phyloP scores from a whole-genome alignment of 2,113 vertebrate genomes.

The Alouatta palliata region DNA sequence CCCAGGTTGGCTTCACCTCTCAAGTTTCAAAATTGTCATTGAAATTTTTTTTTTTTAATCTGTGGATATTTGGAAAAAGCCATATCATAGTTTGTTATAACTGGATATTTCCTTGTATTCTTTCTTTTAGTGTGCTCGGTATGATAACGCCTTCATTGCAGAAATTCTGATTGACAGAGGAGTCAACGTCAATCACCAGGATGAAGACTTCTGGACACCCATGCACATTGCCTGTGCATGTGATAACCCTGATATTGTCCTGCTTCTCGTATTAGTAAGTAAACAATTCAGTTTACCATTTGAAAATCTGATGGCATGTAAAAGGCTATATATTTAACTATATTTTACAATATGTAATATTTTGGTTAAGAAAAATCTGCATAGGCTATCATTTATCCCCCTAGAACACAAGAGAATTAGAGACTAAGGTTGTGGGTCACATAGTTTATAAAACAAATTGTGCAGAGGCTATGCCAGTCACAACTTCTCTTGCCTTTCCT shows the following conservation, averaged over 20 bases:
- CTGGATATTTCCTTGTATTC: not conserved
- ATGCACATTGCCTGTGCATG: conserved; percentile 95
- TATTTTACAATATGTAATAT: not conserved
- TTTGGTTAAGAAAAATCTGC: not conserved
- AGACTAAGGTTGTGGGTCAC: not conserved
- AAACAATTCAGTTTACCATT: not conserved
- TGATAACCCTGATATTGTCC: conserved; percentile 92
- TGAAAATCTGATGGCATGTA: not conserved
- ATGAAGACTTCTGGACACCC: conserved; percentile 96
- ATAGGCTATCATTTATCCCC: not conserved
- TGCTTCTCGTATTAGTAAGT: conserved; percentile 94
- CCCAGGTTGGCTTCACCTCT: not conserved
- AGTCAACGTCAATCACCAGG: conserved; percentile 93
- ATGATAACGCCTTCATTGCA: conserved; percentile 94
- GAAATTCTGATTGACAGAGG: conserved; percentile 95
- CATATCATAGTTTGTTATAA: not conserved
- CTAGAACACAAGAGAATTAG: not conserved
- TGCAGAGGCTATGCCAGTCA: not conserved
- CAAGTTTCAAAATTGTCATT: not conserved
- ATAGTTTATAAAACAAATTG: not conserved
- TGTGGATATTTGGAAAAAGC: not conserved
- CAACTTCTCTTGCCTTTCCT: rapidly evolving
- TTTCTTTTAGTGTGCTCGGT: conserved; percentile 91
- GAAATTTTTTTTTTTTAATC: not conserved
- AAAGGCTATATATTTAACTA: not conserved